Conservation (phyloP, 2,113 vertebrate species). For the Boleophthalmus pectinirostris region DNA sequence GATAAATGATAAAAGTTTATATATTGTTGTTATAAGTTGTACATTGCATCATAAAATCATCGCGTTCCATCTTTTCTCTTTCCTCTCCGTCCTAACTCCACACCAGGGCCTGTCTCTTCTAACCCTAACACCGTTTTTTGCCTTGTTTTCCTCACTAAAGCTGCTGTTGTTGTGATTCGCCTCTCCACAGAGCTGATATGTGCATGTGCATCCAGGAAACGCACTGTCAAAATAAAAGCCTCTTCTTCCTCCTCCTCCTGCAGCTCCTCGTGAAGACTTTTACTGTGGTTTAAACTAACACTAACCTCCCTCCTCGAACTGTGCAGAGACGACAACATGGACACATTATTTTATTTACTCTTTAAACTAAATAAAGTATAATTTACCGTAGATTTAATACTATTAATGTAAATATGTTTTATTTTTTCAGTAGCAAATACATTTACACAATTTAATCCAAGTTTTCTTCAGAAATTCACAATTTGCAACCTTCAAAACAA, state of each 20-base stretch:
- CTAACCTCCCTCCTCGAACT: conserved; percentile 7
- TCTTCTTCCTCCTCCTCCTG: conserved; percentile 12
- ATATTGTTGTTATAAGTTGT: too few relatives aligned
- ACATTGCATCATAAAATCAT: too few relatives aligned
- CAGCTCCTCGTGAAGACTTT: conserved; percentile 17
- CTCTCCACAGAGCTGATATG: conserved; percentile 25
- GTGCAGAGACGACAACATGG: neutral
- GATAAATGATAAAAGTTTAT: too few relatives aligned
- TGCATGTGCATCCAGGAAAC: conserved; percentile 53
- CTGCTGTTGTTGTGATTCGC: neutral
- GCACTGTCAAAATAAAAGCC: conserved; percentile 41
- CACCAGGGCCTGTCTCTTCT: neutral
- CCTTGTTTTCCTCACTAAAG: conserved; percentile 3
- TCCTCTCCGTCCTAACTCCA: neutral
- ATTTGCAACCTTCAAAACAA: too few relatives aligned
- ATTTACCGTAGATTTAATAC: too few relatives aligned
- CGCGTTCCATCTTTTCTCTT: too few relatives aligned
- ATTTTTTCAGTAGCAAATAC: too few relatives aligned
- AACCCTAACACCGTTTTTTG: neutral
- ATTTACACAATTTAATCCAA: too few relatives aligned
- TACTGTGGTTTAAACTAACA: neutral
- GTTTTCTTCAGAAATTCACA: too few relatives aligned
- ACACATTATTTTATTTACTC: too few relatives aligned
- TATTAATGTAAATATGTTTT: too few relatives aligned
- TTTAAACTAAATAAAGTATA: too few relatives aligned